Evolutionary conservation across 2,113 vertebrate genomes (phyloP).

Genomic region (Neopipo cinnamomea): DNA sequence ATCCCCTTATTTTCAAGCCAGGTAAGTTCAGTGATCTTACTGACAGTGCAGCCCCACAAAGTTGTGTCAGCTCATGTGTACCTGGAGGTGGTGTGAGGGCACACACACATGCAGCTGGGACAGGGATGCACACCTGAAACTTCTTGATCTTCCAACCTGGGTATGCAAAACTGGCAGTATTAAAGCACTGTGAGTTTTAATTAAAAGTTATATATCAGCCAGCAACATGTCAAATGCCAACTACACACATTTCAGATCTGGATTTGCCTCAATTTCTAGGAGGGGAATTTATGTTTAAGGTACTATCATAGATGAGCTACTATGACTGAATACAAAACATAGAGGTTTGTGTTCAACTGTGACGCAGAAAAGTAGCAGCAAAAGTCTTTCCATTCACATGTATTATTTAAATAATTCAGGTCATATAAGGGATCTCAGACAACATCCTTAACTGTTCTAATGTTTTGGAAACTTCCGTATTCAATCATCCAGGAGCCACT

Average conservation of each 20-base stretch:
- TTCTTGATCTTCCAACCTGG: background rate
- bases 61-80: background rate
- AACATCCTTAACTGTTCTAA: background rate
- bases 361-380: background rate
- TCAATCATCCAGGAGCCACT: background rate
- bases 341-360: background rate
- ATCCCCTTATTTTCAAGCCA: background rate
- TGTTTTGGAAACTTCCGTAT: background rate
- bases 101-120: background rate
- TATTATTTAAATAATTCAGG: background rate
- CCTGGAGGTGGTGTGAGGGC: background rate
- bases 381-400: background rate
- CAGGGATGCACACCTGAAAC: accelerated
- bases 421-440: background rate
- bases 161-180: background rate
- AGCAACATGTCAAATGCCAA: background rate
- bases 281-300: background rate
- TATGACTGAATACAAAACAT: background rate
- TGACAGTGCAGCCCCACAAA: background rate
- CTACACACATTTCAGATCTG: background rate
- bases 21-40: background rate
- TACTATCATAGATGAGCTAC: background rate
- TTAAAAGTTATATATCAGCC: background rate
- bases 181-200: background rate
- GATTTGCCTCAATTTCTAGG: background rate